Evolutionary conservation across 53 echinoderm and acorn worm species (phyloP), one percentile per base, ranked within the genome.

Genomic region (Holothuria scabra): DNA sequence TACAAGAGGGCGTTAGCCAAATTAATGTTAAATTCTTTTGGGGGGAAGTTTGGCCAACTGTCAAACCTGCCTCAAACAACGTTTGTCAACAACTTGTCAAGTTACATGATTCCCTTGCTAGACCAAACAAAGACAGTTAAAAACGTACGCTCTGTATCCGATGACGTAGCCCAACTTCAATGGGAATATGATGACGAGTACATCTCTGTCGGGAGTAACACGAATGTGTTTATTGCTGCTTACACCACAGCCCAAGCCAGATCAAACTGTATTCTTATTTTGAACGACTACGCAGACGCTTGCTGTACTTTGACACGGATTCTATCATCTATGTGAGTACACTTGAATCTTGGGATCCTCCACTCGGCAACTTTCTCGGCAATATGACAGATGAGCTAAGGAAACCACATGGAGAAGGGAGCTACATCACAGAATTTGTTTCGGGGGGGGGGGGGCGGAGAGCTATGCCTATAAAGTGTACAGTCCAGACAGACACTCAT

Each of bases 11-110:
- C 87, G 12, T 65, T n/a, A n/a, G n/a, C n/a, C n/a, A n/a, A n/a
- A n/a, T n/a, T n/a, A n/a, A n/a, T n/a, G n/a, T n/a, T n/a, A 16
- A 93, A 93, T 49, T 85, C 83, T 24, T 90, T 84, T 48, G 84
- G 88, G 85, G 91, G 87, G 0, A 91, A 90, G 52, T 83, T 87
- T 75, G 84, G 86, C 6, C 90, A 87, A 62, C 10, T 79, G 59
- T n/a, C n/a, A n/a, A n/a, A n/a, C n/a, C n/a, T n/a, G n/a, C n/a
- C n/a, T n/a, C n/a, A n/a, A n/a, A n/a, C n/a, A n/a, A n/a, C n/a
- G n/a, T n/a, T n/a, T n/a, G n/a, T n/a, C n/a, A n/a, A n/a, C n/a
- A n/a, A n/a, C n/a, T n/a, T n/a, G n/a, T n/a, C n/a, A n/a, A n/a
- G n/a, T n/a, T n/a, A n/a, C n/a, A n/a, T n/a, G n/a, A 16, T 52